A percentile compares a stretch with the other conserved stretches of the same genome.
Conservation (phyloP, 2,888 invertebrate species). For the Tipula confusa region DNA sequence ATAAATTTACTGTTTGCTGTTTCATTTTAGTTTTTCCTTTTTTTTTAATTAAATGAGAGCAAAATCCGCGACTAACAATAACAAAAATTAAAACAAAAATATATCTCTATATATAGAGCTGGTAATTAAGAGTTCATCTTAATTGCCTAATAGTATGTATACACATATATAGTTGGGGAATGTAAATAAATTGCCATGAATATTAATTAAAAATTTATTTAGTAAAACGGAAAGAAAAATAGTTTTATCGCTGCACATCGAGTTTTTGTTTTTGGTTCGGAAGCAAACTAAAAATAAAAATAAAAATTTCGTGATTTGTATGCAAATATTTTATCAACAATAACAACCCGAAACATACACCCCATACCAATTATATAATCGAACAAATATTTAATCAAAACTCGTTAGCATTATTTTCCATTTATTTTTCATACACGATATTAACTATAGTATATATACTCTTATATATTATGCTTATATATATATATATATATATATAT, state of each 20-base stretch:
- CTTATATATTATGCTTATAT: background rate
- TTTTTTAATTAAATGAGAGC: constrained; percentile 3
- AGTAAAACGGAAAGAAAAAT: background rate
- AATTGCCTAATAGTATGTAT: background rate
- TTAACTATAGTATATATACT: background rate
- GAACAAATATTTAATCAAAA: background rate
- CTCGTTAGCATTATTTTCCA: background rate
- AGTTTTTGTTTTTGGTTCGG: constrained; percentile 16
- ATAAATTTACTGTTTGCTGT: background rate
- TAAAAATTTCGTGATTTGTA: background rate
- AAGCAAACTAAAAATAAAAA: background rate
- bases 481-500: background rate
- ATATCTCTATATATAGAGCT: background rate
- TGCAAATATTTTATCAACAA: background rate
- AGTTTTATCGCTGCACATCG: background rate
- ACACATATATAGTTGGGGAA: background rate
- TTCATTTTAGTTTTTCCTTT: background rate
- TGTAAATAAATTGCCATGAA: background rate
- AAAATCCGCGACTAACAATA: background rate
- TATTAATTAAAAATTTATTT: background rate
- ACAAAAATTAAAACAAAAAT: background rate
- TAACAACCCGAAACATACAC: background rate
- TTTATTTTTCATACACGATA: background rate
- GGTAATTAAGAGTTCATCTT: constrained; percentile 12
- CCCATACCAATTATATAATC: background rate